Evolutionary conservation across 2,113 vertebrate species (phyloP).

Genomic region (Periophthalmus modestus): DNA sequence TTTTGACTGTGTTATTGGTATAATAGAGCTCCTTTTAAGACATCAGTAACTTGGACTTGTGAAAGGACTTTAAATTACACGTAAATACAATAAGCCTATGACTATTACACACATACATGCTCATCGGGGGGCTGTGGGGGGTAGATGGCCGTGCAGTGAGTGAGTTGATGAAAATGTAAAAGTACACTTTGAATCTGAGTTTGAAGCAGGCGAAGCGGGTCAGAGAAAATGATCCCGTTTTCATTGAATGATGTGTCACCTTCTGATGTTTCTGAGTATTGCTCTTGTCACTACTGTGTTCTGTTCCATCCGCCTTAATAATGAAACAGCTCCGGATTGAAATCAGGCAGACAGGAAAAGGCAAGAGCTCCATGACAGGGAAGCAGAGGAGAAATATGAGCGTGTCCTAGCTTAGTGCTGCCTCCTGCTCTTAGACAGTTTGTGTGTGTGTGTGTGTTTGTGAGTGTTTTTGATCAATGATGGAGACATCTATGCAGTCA

Average conservation of each 20-base stretch:
- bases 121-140: too few relatives aligned
- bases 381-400: conserved; percentile 31
- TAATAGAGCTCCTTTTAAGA: not conserved
- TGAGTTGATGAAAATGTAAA: not conserved
- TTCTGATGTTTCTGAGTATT: conserved; percentile 41
- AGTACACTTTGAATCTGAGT: not conserved
- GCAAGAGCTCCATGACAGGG: conserved; percentile 24
- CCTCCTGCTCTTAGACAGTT: conserved; percentile 14
- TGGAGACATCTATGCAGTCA: conserved; percentile 43
- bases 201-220: conserved; percentile 24
- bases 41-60: not conserved
- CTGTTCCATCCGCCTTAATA: conserved; percentile 31
- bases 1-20: not conserved
- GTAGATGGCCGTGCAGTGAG: not conserved
- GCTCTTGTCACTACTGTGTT: conserved; percentile 39
- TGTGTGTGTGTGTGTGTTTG: conserved; percentile 1
- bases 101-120: too few relatives aligned
- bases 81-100: not conserved
- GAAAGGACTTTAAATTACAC: too few relatives aligned
- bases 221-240: conserved; percentile 32
- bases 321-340: conserved; percentile 38
- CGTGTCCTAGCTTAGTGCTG: conserved; percentile 25
- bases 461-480: conserved; percentile 58
- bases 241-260: conserved; percentile 35
- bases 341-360: conserved; percentile 29